Evolutionary conservation across 2,797 vertebrate species (phyloP), one percentile per base, ranked within the genome.

Genomic region (Anomalospiza imberbis): DNA sequence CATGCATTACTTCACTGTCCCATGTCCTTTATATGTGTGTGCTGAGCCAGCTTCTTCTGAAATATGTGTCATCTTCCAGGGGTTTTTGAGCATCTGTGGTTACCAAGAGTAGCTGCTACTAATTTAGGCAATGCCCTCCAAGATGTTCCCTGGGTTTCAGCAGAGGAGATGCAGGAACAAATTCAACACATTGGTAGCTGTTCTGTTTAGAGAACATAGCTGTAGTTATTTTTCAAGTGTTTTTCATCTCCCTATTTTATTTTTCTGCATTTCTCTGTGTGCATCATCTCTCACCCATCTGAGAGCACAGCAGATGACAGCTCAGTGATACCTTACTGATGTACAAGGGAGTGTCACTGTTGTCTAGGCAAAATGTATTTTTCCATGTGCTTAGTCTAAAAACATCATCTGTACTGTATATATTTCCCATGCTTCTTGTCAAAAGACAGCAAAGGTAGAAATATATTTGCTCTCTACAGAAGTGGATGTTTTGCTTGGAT

Each of bases 351-450:
- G 24, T 84, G 65, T 88, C 78, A 72, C 20, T 50, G 40, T 47
- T 85, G 53, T 78, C 44, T 72, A 88, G 67, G 70, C 47, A 95
- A 62, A 85, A 89, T 62, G 54, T 88, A 75, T 87, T 88, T 95
- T 91, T 58, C 40, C 40, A 29, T 62, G 26, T 85, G 66, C 26
- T 44, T 89, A 51, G 62, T 78, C 5, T 2, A 75, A 91, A 89
- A 85, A 25, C 26, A 45, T 31, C n/a, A n/a, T 85, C 45, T 75
- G 58, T 81, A 72, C 45, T 72, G 20, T 80, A 77, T 63, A 68
- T 5, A 58, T 66, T 92, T 91, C 47, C 36, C 65, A 24, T 61
- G 61, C 19, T 54, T 58, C 75, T 89, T 80, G 78, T 95, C 84
- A 80, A 90, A 91, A 88, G 16, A 70, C 50, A 83, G 48, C 11